Conservation (phyloP, 2,888 invertebrate species). For the Acronicta psi region DNA sequence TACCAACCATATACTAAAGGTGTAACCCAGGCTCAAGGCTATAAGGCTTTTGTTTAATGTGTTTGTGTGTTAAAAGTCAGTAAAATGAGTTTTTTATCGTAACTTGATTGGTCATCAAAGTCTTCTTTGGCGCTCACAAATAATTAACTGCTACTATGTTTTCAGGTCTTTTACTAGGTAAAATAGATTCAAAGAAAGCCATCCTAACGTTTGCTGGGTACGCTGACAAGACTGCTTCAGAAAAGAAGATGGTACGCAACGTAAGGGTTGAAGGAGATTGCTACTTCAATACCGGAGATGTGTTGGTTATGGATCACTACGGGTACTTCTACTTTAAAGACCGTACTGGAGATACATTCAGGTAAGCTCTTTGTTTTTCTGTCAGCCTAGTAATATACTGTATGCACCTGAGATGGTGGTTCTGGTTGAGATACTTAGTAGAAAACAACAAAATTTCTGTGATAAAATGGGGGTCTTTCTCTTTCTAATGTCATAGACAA, state of each 20-base stretch:
- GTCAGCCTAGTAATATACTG: conserved; percentile 3
- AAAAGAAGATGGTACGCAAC: conserved; percentile 94
- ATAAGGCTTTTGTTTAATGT: too few species aligned
- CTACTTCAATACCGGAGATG: conserved; percentile 97
- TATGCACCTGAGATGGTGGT: neutral
- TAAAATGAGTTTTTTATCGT: too few species aligned
- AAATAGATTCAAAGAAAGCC: conserved; percentile 86
- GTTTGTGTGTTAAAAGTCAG: too few species aligned
- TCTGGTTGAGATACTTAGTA: too few species aligned
- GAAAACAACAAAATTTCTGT: too few species aligned
- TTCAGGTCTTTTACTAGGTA: conserved; percentile 92
- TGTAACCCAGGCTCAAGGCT: too few species aligned
- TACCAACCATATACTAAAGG: too few species aligned
- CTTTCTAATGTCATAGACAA: too few species aligned
- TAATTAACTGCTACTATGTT: neutral
- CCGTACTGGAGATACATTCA: conserved; percentile 94
- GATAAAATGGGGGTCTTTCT: too few species aligned
- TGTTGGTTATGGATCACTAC: conserved; percentile 96
- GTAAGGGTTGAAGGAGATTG: conserved; percentile 95
- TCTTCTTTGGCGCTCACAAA: too few species aligned
- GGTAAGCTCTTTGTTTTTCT: conserved; percentile 62
- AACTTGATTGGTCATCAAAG: too few species aligned
- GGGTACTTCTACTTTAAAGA: conserved; percentile 98
- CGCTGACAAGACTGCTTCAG: conserved; percentile 91
- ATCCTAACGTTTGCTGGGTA: conserved; percentile 85